Base-by-base conservation (phyloP, 2,113 vertebrate genomes). In the Brienomyrus brachyistius region DNA sequence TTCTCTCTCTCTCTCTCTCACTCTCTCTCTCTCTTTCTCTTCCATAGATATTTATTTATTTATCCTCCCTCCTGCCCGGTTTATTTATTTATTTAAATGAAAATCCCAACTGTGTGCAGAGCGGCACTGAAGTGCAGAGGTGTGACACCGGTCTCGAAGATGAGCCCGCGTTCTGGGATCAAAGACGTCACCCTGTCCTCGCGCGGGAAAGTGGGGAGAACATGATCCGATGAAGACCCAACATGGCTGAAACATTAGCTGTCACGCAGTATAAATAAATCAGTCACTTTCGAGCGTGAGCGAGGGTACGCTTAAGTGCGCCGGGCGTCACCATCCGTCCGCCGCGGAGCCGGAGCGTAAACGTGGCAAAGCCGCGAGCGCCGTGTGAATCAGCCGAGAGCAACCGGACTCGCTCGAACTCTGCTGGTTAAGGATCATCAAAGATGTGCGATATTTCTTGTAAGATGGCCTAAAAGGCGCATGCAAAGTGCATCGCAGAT, bases 1-100 rank as follows among this genome's bases (percentile, higher is more conserved):
- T 92, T 94, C 94, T 94, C 94, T 93, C n/a, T 66, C 66, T 74
- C 31, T 94, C 92, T 94, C 94, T 94, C 94, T 93, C n/a, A 27
- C 66, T 74, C 62, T 70, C 66, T 35, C 66, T 74, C 66, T 31
- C 66, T 13, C 66, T 74, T 1, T 77, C 70, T 77, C 35, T 77
- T 40, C 35, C 89, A 88, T 91, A 92, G 95, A 94, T 66, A 93
- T 87, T 59, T 87, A 27, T 86, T 86, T 86, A 52, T 86, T 86
- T 87, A 87, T 56, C 51, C 51, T 13, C 48, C 51, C 51, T 35
- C 48, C 48, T 27, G 40, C 21, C 48, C 48, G 11, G 10, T 87
- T 54, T 54, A 54, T 87, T 52, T 87, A 54, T 87, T 87, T 87
- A 54, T 87, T 54, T 52, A 56, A 52, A 54, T 52, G 70, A 31